Conservation (phyloP, 2,888 invertebrate species). For the Nematopogon swammerdamellus region DNA sequence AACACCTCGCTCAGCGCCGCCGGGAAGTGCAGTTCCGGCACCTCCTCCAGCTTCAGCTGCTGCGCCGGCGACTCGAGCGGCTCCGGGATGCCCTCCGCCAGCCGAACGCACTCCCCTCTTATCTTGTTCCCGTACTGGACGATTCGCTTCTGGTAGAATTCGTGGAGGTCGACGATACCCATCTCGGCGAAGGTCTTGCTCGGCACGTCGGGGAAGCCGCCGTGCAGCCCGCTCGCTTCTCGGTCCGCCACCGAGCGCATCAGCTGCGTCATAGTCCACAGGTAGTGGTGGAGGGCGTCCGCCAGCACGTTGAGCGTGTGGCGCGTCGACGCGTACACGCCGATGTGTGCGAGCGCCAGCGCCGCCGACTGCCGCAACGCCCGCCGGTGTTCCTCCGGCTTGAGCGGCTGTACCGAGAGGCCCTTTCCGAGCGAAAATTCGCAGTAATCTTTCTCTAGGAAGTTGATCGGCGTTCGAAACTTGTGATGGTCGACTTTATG, state of each 20-base stretch:
- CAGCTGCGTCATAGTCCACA: slow-evolving; percentile 43
- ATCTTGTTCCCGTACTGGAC: slow-evolving; percentile 36
- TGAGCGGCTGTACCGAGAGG: slow-evolving; percentile 35
- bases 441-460: slow-evolving; percentile 38
- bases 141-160: slow-evolving; percentile 40
- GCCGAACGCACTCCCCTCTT: slow-evolving; percentile 29
- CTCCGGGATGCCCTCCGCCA: slow-evolving; percentile 14
- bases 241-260: slow-evolving; percentile 37
- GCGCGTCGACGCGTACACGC: slow-evolving; percentile 34
- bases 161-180: slow-evolving; percentile 37
- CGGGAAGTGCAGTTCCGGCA: slow-evolving; percentile 53
- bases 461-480: slow-evolving; percentile 33
- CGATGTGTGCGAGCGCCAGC: slow-evolving; percentile 41
- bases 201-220: slow-evolving; percentile 42
- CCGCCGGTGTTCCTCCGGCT: slow-evolving; percentile 43
- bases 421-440: slow-evolving; percentile 45
- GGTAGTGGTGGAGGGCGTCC: slow-evolving; percentile 36
- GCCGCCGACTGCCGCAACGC: slow-evolving; percentile 44
- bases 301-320: slow-evolving; percentile 35
- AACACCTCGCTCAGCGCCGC: slow-evolving; percentile 47
- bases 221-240: slow-evolving; percentile 36
- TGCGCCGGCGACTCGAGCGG: slow-evolving; percentile 31
- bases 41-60: slow-evolving; percentile 42
- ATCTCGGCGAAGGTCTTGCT: slow-evolving; percentile 46
- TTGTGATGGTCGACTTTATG: slow-evolving; percentile 34